Percentiles rank a stretch among this genome's conserved stretches.
These are phyloP conservation scores for Trisateles emortualis DNA, from an alignment of 2,888 invertebrate species.

Conservation along the genomic window DNA sequence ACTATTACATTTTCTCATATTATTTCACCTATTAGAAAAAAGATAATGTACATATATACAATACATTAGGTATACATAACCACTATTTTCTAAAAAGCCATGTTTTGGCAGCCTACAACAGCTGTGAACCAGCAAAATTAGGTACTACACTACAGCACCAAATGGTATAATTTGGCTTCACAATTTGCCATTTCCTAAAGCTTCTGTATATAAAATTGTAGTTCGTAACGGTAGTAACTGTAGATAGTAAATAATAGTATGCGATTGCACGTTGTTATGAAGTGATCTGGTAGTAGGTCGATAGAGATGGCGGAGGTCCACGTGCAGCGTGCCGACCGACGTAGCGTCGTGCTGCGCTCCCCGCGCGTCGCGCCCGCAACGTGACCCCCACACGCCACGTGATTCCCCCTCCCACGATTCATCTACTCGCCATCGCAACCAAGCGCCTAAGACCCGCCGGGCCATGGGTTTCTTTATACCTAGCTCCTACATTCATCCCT, in stretches of 20 bases:
- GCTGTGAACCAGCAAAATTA: constrained; percentile 4
- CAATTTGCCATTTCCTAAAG: constrained; percentile 33
- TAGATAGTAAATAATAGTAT: constrained; percentile 3
- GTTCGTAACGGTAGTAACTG: neutral
- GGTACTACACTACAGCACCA: neutral
- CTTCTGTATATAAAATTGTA: neutral
- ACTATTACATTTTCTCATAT: neutral
- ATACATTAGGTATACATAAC: neutral
- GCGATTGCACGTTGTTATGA: constrained; percentile 30
- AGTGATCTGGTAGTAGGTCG: constrained; percentile 43
- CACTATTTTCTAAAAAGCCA: neutral
- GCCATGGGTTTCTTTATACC: constrained; percentile 47
- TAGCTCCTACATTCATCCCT: constrained; percentile 28
- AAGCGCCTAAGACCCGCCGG: neutral
- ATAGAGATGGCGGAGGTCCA: constrained; percentile 48
- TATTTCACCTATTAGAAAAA: neutral
- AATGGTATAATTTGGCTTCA: constrained; percentile 30
- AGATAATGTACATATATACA: neutral
- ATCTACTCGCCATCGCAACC: constrained; percentile 32
- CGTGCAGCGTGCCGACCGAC: constrained; percentile 54
- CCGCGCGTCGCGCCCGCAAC: constrained; percentile 42
- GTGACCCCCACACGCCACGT: constrained; percentile 55
- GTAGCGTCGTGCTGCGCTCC: constrained; percentile 37
- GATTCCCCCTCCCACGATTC: constrained; percentile 50
- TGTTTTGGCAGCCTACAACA: constrained; percentile 4